Base-by-base conservation (phyloP, 2,888 invertebrate genomes). In the Thecophora atra region DNA sequence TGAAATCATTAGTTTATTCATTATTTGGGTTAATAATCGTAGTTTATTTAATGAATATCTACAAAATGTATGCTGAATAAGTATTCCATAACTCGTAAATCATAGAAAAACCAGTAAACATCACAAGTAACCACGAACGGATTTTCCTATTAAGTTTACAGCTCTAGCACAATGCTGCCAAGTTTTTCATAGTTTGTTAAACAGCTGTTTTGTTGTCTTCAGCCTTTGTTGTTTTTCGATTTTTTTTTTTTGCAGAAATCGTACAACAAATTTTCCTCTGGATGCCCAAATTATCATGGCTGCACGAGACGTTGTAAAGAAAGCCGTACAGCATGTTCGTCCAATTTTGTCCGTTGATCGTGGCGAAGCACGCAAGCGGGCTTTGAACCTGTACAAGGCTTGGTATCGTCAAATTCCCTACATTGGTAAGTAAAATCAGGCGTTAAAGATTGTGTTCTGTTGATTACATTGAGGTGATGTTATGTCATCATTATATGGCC, bases 401-500 rank as follows among this genome's bases (percentile, higher is more conserved):
- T 98, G 98, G 97, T 95, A 94, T 87, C 92, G 97, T 77, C 95
- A 97, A 87, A 89, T 97, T 74, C 97, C 97, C 8, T 92, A 92
- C 84, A 89, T 97, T 81, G 91, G 97, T 96, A 88, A 88, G 91
- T 89, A 30, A 8, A 64, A 47, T 17, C 47, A 15, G 7, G 19
- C 51, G 37, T 60, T 58, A 11, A 17, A 15, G 2, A 1, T 37
- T 42, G 28, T 2, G 28, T 30, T 30, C 4, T 64, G 44, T 30
- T 30, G 13, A 17, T 15, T n/a, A 15, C 28, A 17, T 15, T 11
- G 17, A 30, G 44, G 17, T 44, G 44, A 77, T 74, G 82, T 81
- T 80, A 81, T 80, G 80, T 81, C 77, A 82, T 81, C 80, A 71
- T 21, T 37, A 42, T 62, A 3, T 52, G 15, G 21, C 42, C 15